Evolutionary conservation across 1,140 invertebrate species (phyloP), one percentile per base, ranked within the genome.

Genomic region (Arctopsyche grandis): DNA sequence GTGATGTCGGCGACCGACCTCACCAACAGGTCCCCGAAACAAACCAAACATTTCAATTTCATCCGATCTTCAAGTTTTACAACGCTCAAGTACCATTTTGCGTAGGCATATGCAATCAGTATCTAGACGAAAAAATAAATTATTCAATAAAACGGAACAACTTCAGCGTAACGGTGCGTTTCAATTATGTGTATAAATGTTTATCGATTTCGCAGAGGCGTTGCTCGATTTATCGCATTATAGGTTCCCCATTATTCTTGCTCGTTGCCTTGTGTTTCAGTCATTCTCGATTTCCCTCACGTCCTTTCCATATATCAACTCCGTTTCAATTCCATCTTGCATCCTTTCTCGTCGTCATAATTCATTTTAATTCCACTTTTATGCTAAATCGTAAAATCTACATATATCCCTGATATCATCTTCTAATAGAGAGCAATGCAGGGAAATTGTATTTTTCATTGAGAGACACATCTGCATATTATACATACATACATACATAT

Each of bases 21-120:
- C 63, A 66, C 63, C 63, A 66, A 66, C 63, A 66, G 63, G 63
- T 66, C 21, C 24, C 63, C 58, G 9, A 60, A 52, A 52, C 48
- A 52, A 52, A 52, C 48, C 48, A 16, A 52, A 12, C 48, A 16
- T 52, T 52, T 52, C 48, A 52, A 52, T 52, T 52, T 52, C 48
- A 52, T 10, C 12, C 48, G 48, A n/a, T n/a, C n/a, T n/a, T n/a
- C n/a, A n/a, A 52, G 3, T 52, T 52, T 14, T 14, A 52, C 48
- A 52, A 16, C 48, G 12, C 12, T n/a, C n/a, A n/a, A n/a, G n/a
- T n/a, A n/a, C n/a, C n/a, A n/a, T n/a, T n/a, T n/a, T n/a, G n/a
- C n/a, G n/a, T n/a, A n/a, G n/a, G n/a, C n/a, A n/a, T n/a, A n/a
- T n/a, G n/a, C n/a, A n/a, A n/a, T n/a, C n/a, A 4, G 10, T 12